Conservation (phyloP, 2,888 invertebrate genomes). For the Dynastes maya region DNA sequence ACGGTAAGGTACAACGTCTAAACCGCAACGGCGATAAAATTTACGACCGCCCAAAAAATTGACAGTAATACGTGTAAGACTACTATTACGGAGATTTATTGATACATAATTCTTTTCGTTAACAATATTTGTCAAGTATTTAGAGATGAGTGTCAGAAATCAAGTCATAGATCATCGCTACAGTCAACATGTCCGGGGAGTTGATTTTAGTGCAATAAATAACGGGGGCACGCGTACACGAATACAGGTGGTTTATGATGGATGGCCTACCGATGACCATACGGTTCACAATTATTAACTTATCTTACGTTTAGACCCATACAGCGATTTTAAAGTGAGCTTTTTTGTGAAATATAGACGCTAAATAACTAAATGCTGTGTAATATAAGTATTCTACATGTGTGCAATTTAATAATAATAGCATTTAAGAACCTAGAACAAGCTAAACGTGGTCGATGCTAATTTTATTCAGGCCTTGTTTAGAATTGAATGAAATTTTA, state of each 20-base stretch:
- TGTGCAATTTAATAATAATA: too few relatives aligned
- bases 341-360: neutral
- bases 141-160: constrained; percentile 67
- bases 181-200: constrained; percentile 67
- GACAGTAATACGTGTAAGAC: constrained; percentile 69
- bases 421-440: too few relatives aligned
- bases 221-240: constrained; percentile 61
- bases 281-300: constrained; percentile 66
- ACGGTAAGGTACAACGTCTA: neutral
- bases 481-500: too few relatives aligned
- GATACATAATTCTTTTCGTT: constrained; percentile 69
- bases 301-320: constrained; percentile 1
- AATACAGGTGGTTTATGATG: constrained; percentile 69
- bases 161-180: constrained; percentile 68
- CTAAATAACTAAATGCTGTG: too few relatives aligned
- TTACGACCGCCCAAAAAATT: constrained; percentile 66
- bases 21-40: constrained; percentile 57
- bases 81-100: constrained; percentile 69
- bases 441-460: too few relatives aligned
- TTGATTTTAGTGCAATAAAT: constrained; percentile 66
- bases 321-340: neutral
- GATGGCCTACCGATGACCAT: constrained; percentile 65
- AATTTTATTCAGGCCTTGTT: too few relatives aligned
- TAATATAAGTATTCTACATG: too few relatives aligned
- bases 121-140: constrained; percentile 69